Conservation (phyloP, 2,797 vertebrate genomes). For the Alcedo quadribrachys region DNA sequence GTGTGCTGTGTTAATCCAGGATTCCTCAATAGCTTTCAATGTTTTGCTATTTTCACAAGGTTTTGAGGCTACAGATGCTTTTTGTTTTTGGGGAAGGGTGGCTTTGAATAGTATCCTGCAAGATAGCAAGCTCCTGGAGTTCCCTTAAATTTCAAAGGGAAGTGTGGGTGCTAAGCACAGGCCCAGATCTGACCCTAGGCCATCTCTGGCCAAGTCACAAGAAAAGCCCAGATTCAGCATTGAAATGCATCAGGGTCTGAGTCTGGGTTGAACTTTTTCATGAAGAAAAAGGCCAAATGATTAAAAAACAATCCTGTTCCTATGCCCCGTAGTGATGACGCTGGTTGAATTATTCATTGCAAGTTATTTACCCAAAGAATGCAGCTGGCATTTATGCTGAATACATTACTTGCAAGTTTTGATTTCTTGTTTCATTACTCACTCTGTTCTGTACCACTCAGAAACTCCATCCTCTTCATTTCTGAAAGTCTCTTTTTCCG, state of each 20-base stretch:
- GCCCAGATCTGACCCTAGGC: not conserved
- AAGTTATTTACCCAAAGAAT: slow-evolving; percentile 56
- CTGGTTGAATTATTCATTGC: slow-evolving; percentile 65
- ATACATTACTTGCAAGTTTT: slow-evolving; percentile 66
- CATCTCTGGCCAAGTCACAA: not conserved
- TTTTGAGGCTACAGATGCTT: not conserved
- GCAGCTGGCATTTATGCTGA: slow-evolving; percentile 48
- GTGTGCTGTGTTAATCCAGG: slow-evolving; percentile 47
- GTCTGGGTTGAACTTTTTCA: slow-evolving; percentile 6
- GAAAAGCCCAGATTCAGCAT: not conserved
- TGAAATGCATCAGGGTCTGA: not conserved
- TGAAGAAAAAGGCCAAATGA: slow-evolving; percentile 38
- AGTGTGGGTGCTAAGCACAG: not conserved
- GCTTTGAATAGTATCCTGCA: not conserved
- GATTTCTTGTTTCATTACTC: slow-evolving; percentile 64
- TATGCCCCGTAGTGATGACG: slow-evolving; percentile 31
- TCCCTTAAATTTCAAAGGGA: not conserved
- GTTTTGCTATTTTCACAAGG: slow-evolving; percentile 32
- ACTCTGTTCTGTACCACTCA: not conserved
- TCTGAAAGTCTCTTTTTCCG: slow-evolving; percentile 14
- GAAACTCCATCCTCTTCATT: slow-evolving; percentile 11
- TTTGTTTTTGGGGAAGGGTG: not conserved
- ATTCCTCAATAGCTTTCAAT: slow-evolving; percentile 40
- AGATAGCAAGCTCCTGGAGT: not conserved
- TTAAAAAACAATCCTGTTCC: slow-evolving; percentile 27